These are phyloP conservation scores for Odontocolon sp. DNA, from an alignment of 2,888 invertebrate genomes.

Conservation along the genomic window DNA sequence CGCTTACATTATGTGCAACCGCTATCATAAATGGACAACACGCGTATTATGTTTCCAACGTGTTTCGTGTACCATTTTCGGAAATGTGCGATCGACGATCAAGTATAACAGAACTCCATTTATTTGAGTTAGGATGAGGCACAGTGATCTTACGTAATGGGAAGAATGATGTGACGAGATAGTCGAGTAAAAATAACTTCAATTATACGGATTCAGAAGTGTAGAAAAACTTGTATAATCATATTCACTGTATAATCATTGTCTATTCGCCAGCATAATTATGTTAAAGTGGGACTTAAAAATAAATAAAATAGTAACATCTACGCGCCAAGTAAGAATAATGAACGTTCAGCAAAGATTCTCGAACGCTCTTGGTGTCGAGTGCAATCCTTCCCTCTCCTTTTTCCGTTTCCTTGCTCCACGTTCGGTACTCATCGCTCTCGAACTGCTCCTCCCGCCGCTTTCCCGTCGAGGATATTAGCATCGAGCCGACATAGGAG, in stretches of 20 bases:
- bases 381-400: constrained; percentile 52
- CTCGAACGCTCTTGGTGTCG: constrained; percentile 70
- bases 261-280: too few relatives aligned
- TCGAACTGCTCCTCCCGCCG: constrained; percentile 61
- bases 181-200: too few relatives aligned
- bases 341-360: constrained; percentile 72
- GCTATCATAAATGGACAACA: constrained; percentile 22
- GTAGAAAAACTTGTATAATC: too few relatives aligned
- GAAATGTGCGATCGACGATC: neutral
- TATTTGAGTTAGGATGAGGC: constrained; percentile 8
- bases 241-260: too few relatives aligned
- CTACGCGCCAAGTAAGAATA: constrained; percentile 71
- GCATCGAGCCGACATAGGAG: constrained; percentile 58
- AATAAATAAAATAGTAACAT: constrained; percentile 52
- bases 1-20: constrained; percentile 31
- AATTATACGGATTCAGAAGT: too few relatives aligned
- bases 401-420: constrained; percentile 42
- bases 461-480: constrained; percentile 68
- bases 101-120: too few relatives aligned
- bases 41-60: constrained; percentile 27
- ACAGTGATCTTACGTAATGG: neutral
- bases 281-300: too few relatives aligned
- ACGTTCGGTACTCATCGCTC: constrained; percentile 61
- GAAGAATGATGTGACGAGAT: too few relatives aligned
- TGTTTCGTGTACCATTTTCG: constrained; percentile 14